Evolutionary conservation across 2,797 vertebrate species (phyloP).

Genomic region (Perodicticus potto): DNA sequence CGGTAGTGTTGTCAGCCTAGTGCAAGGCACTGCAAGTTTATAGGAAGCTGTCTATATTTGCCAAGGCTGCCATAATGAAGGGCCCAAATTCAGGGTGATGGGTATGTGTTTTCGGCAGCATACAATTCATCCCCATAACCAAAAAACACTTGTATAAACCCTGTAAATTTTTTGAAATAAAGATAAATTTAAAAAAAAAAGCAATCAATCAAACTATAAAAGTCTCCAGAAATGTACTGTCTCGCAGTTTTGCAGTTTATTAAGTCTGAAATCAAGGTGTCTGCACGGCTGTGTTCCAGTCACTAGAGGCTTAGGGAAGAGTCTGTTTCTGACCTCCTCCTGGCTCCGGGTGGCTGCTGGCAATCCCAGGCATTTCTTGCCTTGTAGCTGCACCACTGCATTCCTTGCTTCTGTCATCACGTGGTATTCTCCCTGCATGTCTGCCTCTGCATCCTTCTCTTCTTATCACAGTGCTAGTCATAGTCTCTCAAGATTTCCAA

Average conservation of each 20-base stretch:
- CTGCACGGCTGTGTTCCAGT: rapidly evolving
- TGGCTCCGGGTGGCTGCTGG: neutral
- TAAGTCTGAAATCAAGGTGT: neutral
- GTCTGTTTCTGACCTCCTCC: neutral
- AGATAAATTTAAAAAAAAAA: neutral
- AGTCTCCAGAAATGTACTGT: neutral
- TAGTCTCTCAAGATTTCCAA: neutral
- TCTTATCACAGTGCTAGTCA: neutral
- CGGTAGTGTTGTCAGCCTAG: neutral
- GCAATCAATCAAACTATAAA: neutral
- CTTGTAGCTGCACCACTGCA: neutral
- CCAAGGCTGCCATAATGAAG: neutral
- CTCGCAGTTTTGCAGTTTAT: neutral
- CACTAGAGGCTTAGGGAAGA: neutral
- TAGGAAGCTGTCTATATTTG: neutral
- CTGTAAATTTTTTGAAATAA: neutral
- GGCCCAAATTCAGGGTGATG: neutral
- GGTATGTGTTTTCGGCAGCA: neutral
- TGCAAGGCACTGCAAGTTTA: neutral
- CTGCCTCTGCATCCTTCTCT: neutral
- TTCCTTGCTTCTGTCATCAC: neutral
- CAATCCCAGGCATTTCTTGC: neutral
- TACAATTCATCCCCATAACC: neutral
- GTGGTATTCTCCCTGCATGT: neutral
- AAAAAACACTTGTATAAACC: neutral